phyloP scores from a whole-genome alignment of 2,113 vertebrate genomes.

The Melanerpes formicivorus region DNA sequence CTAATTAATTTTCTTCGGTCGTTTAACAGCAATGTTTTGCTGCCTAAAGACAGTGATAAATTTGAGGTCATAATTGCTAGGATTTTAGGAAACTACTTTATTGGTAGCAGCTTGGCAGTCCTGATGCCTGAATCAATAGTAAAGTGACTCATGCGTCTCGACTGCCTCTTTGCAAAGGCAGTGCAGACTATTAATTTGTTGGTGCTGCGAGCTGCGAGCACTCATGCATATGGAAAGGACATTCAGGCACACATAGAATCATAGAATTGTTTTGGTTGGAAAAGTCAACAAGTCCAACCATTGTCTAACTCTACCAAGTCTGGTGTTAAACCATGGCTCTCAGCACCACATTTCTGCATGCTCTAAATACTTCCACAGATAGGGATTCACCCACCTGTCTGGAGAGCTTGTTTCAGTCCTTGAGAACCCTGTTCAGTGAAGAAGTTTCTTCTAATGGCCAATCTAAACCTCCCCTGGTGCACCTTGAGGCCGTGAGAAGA shows the following conservation, averaged over 20 bases:
- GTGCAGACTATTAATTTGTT: neutral
- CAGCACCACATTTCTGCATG: too few species aligned
- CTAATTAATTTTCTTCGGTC: slow-evolving; percentile 43
- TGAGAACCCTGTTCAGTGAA: too few species aligned
- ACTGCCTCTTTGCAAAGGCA: slow-evolving; percentile 23
- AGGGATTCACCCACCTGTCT: too few species aligned
- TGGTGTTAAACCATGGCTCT: too few species aligned
- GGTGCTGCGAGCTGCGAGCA: neutral
- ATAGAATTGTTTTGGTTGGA: too few species aligned
- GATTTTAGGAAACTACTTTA: slow-evolving; percentile 56
- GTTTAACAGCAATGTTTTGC: slow-evolving; percentile 24
- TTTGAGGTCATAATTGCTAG: slow-evolving; percentile 6
- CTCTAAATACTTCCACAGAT: too few species aligned
- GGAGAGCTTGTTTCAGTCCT: too few species aligned
- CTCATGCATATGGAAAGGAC: neutral
- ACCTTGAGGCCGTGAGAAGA: neutral
- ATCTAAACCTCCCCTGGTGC: too few species aligned
- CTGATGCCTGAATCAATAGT: slow-evolving; percentile 30
- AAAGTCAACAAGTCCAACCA: too few species aligned
- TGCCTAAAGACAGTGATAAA: slow-evolving; percentile 45
- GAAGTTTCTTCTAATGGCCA: too few species aligned
- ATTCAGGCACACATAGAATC: neutral
- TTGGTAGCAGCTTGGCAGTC: slow-evolving; percentile 31
- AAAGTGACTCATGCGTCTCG: slow-evolving; percentile 40
- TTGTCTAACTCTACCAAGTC: too few species aligned